Evolutionary conservation across 2,113 vertebrate species (phyloP).

Genomic region (Xerus inauris): DNA sequence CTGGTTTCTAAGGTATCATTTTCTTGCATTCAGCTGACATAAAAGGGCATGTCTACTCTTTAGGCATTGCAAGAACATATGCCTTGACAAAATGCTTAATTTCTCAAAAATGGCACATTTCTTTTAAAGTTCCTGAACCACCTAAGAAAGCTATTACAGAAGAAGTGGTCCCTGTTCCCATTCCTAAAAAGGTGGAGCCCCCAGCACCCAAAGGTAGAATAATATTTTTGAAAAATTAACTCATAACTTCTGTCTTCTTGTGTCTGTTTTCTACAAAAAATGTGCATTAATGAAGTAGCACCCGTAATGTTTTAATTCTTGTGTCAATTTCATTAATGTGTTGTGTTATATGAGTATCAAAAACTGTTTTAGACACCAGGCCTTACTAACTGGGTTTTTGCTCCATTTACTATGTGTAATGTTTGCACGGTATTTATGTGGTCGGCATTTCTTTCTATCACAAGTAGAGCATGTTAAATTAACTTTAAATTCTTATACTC

Average conservation of each 20-base stretch:
- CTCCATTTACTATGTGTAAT: neutral
- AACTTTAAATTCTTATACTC: slow-evolving; percentile 53
- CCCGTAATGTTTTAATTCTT: slow-evolving; percentile 16
- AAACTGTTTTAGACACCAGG: neutral
- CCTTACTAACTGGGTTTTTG: neutral
- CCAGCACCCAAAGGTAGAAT: slow-evolving; percentile 87
- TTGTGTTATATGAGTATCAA: neutral
- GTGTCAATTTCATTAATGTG: neutral
- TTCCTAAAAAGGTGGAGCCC: slow-evolving; percentile 84
- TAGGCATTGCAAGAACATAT: neutral
- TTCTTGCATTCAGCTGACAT: neutral
- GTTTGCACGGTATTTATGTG: neutral
- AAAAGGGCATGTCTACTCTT: neutral
- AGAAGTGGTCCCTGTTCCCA: slow-evolving; percentile 83
- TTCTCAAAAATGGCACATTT: slow-evolving; percentile 45
- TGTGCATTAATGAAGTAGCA: neutral
- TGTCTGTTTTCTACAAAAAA: slow-evolving; percentile 30
- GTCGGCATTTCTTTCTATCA: neutral
- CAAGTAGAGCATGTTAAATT: neutral
- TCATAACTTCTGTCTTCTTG: slow-evolving; percentile 41
- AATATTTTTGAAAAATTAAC: slow-evolving; percentile 15
- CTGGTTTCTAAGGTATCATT: neutral
- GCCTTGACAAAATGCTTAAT: neutral
- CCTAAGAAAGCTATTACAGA: slow-evolving; percentile 86
- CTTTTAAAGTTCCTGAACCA: slow-evolving; percentile 86